phyloP scores from a whole-genome alignment of 2,113 vertebrate species.

The Toxotes jaculatrix region DNA sequence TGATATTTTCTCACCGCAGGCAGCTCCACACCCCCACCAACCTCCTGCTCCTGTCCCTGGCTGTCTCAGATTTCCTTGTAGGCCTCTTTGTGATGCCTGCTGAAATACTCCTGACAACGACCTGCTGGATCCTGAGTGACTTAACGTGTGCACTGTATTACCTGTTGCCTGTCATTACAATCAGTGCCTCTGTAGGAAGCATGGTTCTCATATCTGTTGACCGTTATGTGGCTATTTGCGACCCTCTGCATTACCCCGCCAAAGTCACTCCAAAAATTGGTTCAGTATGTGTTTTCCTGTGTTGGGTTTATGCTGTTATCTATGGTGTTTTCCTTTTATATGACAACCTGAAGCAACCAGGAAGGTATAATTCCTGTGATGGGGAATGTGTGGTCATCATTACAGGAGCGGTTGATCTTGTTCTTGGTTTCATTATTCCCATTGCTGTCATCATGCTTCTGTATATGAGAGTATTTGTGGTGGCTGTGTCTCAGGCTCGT shows the following conservation, averaged over 20 bases:
- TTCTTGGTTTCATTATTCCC: conserved; percentile 44
- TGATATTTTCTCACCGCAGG: conserved; percentile 47
- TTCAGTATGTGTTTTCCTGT: conserved; percentile 22
- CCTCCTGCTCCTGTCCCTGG: conserved; percentile 76
- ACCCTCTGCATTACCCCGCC: conserved; percentile 50
- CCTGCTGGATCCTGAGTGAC: conserved; percentile 62
- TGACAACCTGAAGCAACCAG: conserved; percentile 24
- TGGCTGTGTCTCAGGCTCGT: conserved; percentile 57
- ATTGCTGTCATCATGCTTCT: conserved; percentile 50
- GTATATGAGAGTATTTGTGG: conserved; percentile 52
- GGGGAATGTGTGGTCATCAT: conserved; percentile 44
- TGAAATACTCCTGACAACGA: conserved; percentile 28
- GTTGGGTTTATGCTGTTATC: conserved; percentile 34
- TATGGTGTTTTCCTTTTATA: conserved; percentile 29
- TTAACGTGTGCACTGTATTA: background rate
- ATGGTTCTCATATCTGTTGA: conserved; percentile 69
- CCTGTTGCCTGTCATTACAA: too few species aligned
- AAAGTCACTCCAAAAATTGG: conserved; percentile 33
- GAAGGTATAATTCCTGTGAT: conserved; percentile 34
- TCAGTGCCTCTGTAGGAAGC: too few species aligned
- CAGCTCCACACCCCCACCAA: conserved; percentile 82
- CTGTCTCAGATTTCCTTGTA: conserved; percentile 62
- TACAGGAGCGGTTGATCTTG: conserved; percentile 18
- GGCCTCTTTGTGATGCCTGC: conserved; percentile 54
- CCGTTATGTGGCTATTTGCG: conserved; percentile 64